Conservation (phyloP, 1,140 invertebrate genomes). For the Megalonaias nervosa region DNA sequence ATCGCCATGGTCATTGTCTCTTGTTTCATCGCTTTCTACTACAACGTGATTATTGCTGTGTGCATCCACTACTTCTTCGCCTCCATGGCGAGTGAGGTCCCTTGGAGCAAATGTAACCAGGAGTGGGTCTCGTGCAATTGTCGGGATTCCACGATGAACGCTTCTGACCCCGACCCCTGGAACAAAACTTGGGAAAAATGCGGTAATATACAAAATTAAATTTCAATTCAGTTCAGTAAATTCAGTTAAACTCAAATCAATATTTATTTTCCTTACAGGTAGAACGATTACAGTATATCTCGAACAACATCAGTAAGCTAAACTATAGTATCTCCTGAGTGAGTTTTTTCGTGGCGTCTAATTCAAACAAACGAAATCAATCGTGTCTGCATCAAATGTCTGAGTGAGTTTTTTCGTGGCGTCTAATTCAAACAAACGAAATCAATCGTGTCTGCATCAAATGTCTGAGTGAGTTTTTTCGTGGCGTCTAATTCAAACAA, state of each 20-base stretch:
- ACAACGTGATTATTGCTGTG: constrained; percentile 72
- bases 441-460: too few relatives aligned
- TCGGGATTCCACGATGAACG: constrained; percentile 34
- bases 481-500: too few relatives aligned
- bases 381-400: too few relatives aligned
- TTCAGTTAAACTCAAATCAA: too few relatives aligned
- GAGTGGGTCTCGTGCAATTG: constrained; percentile 74
- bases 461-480: too few relatives aligned
- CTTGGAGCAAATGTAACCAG: constrained; percentile 65
- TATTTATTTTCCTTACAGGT: neutral
- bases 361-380: too few relatives aligned
- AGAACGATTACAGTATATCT: neutral
- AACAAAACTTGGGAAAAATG: constrained; percentile 23
- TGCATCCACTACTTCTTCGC: constrained; percentile 68
- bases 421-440: too few relatives aligned
- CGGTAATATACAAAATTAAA: constrained; percentile 6
- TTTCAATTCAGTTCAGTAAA: neutral
- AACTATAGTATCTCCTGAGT: too few relatives aligned
- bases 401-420: too few relatives aligned
- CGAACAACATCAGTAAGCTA: neutral
- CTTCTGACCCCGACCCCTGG: constrained; percentile 36
- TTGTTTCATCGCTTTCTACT: constrained; percentile 69
- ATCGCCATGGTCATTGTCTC: constrained; percentile 31
- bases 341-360: too few relatives aligned
- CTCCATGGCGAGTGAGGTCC: constrained; percentile 64